These are phyloP conservation scores for Craseonycteris thonglongyai DNA, from an alignment of 2,113 vertebrate species.

Conservation along the genomic window DNA sequence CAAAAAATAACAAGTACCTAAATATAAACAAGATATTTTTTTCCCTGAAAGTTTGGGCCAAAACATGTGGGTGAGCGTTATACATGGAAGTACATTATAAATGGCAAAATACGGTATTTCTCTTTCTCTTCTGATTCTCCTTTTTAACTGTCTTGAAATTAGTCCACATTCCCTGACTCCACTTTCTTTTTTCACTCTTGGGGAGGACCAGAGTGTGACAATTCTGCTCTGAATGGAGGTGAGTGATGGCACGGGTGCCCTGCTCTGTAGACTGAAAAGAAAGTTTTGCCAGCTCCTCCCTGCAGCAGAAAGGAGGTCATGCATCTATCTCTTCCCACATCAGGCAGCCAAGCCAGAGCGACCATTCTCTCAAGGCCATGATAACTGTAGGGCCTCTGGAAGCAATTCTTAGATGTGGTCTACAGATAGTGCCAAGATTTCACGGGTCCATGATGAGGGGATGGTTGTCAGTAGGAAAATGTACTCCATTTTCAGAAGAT, in stretches of 20 bases:
- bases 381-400: background rate
- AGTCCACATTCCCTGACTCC: background rate
- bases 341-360: background rate
- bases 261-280: background rate
- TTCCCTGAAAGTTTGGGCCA: too few relatives aligned
- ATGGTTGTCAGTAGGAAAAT: background rate
- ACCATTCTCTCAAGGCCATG: accelerated
- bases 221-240: background rate
- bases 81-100: too few relatives aligned
- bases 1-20: too few relatives aligned
- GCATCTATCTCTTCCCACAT: background rate
- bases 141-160: background rate
- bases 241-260: background rate
- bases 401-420: background rate
- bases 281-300: background rate
- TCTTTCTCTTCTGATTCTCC: background rate
- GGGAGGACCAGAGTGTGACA: background rate
- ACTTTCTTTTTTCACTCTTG: background rate
- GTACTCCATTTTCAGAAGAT: background rate
- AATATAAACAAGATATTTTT: too few relatives aligned
- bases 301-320: background rate
- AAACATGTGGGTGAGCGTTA: too few relatives aligned
- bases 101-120: too few relatives aligned
- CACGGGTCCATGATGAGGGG: background rate
- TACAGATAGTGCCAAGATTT: background rate